Conservation (phyloP, 2,888 invertebrate genomes). For the Barypeithes pellucidus region DNA sequence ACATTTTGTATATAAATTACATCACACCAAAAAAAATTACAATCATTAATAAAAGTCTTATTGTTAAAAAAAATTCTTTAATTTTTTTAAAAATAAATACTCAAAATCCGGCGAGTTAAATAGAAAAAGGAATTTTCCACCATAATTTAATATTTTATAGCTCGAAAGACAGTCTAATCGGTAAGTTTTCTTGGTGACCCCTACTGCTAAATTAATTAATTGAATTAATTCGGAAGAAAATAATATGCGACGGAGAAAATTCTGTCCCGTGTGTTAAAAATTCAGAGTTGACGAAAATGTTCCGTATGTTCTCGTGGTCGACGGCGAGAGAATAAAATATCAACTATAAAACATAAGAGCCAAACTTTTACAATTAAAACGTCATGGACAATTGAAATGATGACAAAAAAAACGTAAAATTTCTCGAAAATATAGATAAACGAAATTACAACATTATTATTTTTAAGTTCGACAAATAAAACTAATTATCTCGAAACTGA, state of each 20-base stretch:
- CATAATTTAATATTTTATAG: background rate
- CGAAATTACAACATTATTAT: conserved; percentile 22
- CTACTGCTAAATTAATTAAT: no score
- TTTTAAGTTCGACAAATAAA: conserved; percentile 40
- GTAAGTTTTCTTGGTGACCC: background rate
- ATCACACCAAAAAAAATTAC: conserved; percentile 35
- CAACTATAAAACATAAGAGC: no score
- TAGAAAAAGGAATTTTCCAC: background rate
- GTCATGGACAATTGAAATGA: conserved; percentile 7
- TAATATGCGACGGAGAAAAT: no score
- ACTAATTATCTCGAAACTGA: conserved; percentile 17
- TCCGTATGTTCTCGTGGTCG: no score
- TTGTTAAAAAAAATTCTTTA: background rate
- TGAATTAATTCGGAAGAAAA: background rate
- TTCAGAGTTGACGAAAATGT: no score
- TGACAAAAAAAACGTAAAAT: background rate
- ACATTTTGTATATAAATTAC: conserved; percentile 53
- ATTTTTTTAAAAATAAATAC: conserved; percentile 12
- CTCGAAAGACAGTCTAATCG: background rate
- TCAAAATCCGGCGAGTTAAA: conserved; percentile 16
- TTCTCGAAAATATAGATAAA: conserved; percentile 26
- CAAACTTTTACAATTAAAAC: no score
- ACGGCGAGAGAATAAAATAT: no score
- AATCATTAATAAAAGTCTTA: conserved; percentile 14
- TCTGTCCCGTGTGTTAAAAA: no score